phyloP scores from a whole-genome alignment of 2,888 invertebrate species.

The Polia nebulosa region DNA sequence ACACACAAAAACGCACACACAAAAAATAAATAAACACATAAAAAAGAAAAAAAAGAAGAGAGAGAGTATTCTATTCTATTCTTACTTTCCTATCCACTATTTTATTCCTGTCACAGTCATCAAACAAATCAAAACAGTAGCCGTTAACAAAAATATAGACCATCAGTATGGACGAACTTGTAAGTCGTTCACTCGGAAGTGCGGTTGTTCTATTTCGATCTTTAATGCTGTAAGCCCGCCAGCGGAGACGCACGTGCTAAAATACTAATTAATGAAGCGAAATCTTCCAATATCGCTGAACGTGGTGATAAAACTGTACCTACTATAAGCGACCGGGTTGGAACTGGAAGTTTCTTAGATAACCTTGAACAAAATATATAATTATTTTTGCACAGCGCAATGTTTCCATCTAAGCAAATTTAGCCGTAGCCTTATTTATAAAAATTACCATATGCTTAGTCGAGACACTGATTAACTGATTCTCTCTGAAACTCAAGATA shows the following conservation, averaged over 20 bases:
- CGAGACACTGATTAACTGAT: no score
- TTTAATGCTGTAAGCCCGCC: conserved; percentile 21
- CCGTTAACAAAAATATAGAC: conserved; percentile 6
- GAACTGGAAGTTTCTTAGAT: not conserved
- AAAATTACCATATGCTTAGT: no score
- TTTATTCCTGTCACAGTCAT: no score
- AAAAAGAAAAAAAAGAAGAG: no score
- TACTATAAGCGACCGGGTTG: not conserved
- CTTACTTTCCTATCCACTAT: no score
- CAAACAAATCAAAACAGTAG: not conserved
- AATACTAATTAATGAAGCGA: conserved; percentile 16
- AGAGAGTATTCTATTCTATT: no score
- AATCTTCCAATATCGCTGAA: not conserved
- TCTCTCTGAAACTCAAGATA: no score
- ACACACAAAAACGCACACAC: no score
- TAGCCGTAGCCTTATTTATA: no score
- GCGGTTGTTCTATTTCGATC: conserved; percentile 48
- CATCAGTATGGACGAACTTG: not conserved
- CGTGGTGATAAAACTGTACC: not conserved
- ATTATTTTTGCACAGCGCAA: no score
- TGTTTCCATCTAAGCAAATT: no score
- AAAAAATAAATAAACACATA: no score
- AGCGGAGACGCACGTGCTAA: conserved; percentile 4
- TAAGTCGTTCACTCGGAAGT: conserved; percentile 9
- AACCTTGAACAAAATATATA: not conserved